Evolutionary conservation across 1,140 invertebrate species (phyloP).

Genomic region (Trachelipus rathkii): DNA sequence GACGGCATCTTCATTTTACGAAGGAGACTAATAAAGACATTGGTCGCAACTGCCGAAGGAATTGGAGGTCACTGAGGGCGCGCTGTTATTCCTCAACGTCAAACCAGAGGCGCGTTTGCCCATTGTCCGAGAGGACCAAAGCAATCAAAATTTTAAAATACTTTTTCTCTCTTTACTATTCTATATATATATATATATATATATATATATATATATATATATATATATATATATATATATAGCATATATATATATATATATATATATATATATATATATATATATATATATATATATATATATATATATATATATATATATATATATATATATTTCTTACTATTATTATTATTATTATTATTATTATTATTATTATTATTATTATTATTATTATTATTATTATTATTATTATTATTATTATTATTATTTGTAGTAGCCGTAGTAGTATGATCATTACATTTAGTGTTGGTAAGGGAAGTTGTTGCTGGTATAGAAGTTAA

Average conservation of each 20-base stretch:
- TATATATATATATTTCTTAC: too few relatives aligned
- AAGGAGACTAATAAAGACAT: slow-evolving; percentile 1
- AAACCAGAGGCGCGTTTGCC: background rate
- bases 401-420: too few relatives aligned
- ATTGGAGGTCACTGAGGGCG: background rate
- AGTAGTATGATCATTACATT: too few relatives aligned
- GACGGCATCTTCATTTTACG: slow-evolving; percentile 4
- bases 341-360: too few relatives aligned
- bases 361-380: too few relatives aligned
- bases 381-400: too few relatives aligned
- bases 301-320: too few relatives aligned
- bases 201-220: too few relatives aligned
- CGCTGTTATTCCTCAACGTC: slow-evolving; percentile 3
- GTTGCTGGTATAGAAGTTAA: too few relatives aligned
- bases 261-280: background rate
- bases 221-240: background rate
- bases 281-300: background rate
- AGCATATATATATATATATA: background rate
- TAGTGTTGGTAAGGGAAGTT: too few relatives aligned
- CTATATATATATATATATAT: background rate
- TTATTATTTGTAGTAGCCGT: too few relatives aligned
- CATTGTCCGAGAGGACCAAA: background rate
- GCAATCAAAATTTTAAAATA: slow-evolving; percentile 9
- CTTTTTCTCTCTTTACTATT: background rate
- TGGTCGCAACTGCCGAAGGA: background rate